A percentile compares a stretch with the other conserved stretches of the same genome.
phyloP scores from a whole-genome alignment of 2,888 invertebrate species.

The Ceratothoa steindachneri region DNA sequence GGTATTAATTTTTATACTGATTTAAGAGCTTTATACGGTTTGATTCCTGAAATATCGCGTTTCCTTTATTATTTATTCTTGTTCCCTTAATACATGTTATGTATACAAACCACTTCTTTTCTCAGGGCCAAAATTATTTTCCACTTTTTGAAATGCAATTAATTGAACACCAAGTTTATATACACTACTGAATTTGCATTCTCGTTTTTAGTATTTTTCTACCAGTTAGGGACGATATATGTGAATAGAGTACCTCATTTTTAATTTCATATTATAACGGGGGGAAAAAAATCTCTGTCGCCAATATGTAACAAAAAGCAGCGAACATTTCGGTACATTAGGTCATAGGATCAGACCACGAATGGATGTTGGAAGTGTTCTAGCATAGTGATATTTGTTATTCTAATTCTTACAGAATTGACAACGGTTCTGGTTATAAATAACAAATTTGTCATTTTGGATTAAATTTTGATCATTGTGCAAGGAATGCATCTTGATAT shows the following conservation, averaged over 20 bases:
- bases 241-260: neutral
- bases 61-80: neutral
- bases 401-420: neutral
- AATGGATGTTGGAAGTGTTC: neutral
- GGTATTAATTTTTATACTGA: too few species aligned
- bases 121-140: conserved; percentile 11
- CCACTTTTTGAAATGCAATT: neutral
- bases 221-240: neutral
- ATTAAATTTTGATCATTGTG: neutral
- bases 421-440: neutral
- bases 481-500: neutral
- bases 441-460: neutral
- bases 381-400: neutral
- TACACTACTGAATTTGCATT: neutral
- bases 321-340: too few species aligned
- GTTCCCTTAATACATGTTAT: neutral
- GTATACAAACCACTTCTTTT: neutral
- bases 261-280: neutral
- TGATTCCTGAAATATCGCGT: neutral
- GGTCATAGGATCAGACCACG: too few species aligned
- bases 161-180: neutral
- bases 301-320: too few species aligned
- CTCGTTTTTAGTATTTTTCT: neutral
- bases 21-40: too few species aligned
- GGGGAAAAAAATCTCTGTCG: too few species aligned